Evolutionary conservation across 35 echinoderm and acorn worm species (phyloP), one percentile per base, ranked within the genome.

Genomic region (Holothuria glaberrima): DNA sequence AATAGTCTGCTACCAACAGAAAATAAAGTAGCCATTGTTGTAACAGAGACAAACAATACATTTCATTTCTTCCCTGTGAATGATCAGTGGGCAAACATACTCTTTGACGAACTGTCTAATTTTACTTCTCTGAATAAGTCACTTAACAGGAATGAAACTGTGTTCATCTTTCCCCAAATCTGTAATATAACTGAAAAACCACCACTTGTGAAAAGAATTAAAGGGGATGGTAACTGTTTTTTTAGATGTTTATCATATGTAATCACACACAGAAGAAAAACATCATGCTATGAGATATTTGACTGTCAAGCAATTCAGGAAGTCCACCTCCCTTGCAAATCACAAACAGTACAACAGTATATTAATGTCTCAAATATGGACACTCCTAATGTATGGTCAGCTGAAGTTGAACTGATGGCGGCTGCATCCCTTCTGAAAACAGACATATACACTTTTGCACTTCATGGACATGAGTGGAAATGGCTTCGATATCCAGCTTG

Each of bases 41-140:
- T 2, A 9, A 30, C 17, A 74, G 16, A 31, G 4, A 74, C 71
- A 74, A 5, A 6, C 17, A 74, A 18, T 28, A 29, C 71, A 41
- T 41, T 74, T 30, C 71, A 74, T 30, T 74, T 74, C 30, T 74
- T 74, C 17, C 71, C 71, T 36, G 71, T 74, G 31, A 36, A 74
- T 74, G 31, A 74, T 36, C 1, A 19, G 3, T 74, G 71, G 71
- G 2, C 60, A 64, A 20, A 12, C 13, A 5, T 1, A 64, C 1
- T 64, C 4, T 64, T 64, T 64, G 26, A 64, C 3, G 26, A 64
- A 27, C 60, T 64, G 5, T 74, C 26, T 6, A 74, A 18, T 24
- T 4, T 31, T 5, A 74, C 6, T 74, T 31, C 26, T 31, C 71
- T 31, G 2, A 34, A 5, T 74, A 18, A 9, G 34, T 31, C 71